Percentiles rank a stretch among this genome's conserved stretches.
Conservation (phyloP, 2,113 vertebrate genomes). For the Hucho hucho region DNA sequence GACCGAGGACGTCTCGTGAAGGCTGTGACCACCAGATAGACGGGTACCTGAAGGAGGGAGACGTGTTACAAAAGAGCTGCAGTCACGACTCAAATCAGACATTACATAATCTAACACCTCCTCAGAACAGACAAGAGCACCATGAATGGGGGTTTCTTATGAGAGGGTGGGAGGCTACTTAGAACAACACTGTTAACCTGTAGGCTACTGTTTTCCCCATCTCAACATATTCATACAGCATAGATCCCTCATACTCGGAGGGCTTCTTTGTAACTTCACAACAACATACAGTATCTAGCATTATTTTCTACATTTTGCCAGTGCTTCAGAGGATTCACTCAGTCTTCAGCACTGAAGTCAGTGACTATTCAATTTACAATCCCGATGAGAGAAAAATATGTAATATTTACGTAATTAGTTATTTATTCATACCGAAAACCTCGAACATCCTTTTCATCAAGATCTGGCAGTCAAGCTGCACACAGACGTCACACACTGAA, state of each 20-base stretch:
- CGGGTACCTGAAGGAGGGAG: conserved; percentile 74
- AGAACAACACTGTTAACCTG: background rate
- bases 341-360: background rate
- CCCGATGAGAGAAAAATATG: too few species aligned
- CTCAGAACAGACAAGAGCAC: background rate
- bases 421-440: conserved; percentile 12
- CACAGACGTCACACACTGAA: background rate
- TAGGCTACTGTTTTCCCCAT: background rate
- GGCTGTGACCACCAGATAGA: conserved; percentile 92
- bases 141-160: background rate
- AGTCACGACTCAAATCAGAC: background rate
- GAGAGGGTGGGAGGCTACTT: background rate
- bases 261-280: background rate
- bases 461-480: background rate
- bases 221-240: background rate
- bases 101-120: background rate
- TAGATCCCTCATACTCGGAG: background rate
- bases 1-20: conserved; percentile 93
- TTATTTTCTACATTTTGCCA: background rate
- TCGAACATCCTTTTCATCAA: conserved; percentile 36
- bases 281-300: background rate
- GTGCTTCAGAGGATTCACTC: background rate
- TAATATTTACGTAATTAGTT: too few species aligned
- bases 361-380: too few species aligned
- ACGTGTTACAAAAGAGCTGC: background rate